Percentiles rank a stretch among this genome's conserved stretches.
phyloP scores from a whole-genome alignment of 2,797 vertebrate genomes.

The Dallia pectoralis region DNA sequence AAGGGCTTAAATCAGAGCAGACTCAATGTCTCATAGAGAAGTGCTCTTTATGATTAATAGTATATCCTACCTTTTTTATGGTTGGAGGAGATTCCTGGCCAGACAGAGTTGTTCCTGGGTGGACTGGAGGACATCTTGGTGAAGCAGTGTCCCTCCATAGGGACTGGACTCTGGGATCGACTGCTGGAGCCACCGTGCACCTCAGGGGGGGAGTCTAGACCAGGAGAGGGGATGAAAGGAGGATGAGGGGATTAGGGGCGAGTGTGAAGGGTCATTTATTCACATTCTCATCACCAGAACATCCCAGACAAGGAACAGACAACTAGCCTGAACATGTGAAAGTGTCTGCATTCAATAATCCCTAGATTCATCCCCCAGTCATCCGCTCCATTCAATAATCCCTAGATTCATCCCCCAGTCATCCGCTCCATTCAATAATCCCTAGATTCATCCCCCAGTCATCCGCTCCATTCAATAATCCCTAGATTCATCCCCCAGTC shows the following conservation, averaged over 20 bases:
- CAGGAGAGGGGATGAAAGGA: neutral
- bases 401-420: too few species aligned
- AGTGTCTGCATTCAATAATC: neutral
- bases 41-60: neutral
- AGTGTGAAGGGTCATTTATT: too few species aligned
- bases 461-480: too few species aligned
- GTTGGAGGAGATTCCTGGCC: constrained; percentile 77
- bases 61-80: constrained; percentile 89
- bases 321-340: neutral
- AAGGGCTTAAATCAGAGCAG: too few species aligned
- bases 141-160: constrained; percentile 74
- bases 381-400: too few species aligned
- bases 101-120: constrained; percentile 81
- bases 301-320: neutral
- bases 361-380: too few species aligned
- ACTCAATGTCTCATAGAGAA: too few species aligned
- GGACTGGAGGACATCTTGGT: constrained; percentile 86
- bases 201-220: constrained; percentile 82
- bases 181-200: constrained; percentile 79
- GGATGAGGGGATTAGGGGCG: neutral
- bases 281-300: too few species aligned
- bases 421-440: too few species aligned
- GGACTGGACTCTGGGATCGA: constrained; percentile 76
- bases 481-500: too few species aligned
- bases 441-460: too few species aligned